A percentile compares a stretch with the other conserved stretches of the same genome.
Conservation (phyloP, 2,113 vertebrate species). For the Peromyscus leucopus region DNA sequence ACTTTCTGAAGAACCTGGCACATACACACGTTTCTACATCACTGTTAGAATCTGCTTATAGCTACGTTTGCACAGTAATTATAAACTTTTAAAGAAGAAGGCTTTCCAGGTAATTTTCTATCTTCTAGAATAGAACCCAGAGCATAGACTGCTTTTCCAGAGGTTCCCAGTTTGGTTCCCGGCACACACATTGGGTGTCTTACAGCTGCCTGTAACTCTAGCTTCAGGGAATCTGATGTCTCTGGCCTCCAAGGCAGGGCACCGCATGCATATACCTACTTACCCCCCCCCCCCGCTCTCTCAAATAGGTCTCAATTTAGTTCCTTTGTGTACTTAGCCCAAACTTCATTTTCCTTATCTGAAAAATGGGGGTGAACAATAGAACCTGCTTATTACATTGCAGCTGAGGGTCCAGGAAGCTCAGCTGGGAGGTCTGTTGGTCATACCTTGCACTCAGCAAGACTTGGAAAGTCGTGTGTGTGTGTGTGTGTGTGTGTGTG, state of each 20-base stretch:
- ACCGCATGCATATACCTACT: too few relatives aligned
- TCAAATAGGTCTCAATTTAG: background rate
- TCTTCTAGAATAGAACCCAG: background rate
- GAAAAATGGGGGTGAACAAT: background rate
- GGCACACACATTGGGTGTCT: background rate
- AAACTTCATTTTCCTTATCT: slow-evolving; percentile 4
- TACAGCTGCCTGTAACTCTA: background rate
- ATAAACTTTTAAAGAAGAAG: background rate
- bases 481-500: too few relatives aligned
- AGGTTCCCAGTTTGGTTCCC: background rate
- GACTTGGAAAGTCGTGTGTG: background rate
- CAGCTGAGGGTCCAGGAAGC: background rate
- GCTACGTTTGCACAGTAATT: background rate
- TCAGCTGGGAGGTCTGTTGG: background rate
- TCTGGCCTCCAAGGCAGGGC: background rate
- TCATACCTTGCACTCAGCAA: background rate
- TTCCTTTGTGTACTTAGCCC: background rate
- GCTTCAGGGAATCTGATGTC: background rate
- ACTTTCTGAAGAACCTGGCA: background rate
- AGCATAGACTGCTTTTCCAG: background rate
- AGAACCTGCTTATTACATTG: background rate
- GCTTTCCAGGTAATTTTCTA: background rate
- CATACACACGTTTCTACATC: background rate
- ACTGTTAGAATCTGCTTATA: background rate
- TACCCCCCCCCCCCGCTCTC: background rate